phyloP scores from a whole-genome alignment of 2,888 invertebrate genomes.

The Amiota minor region DNA sequence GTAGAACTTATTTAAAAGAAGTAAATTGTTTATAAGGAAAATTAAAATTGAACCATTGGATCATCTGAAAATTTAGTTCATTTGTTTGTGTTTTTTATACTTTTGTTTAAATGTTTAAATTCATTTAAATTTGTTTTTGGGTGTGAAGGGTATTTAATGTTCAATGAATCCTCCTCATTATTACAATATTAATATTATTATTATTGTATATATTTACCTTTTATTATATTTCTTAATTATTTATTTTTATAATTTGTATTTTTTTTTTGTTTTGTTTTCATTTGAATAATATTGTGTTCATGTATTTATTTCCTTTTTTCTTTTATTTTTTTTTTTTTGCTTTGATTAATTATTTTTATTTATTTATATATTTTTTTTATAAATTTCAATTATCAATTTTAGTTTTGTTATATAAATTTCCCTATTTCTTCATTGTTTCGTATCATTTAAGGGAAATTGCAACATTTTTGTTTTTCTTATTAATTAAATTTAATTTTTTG shows the following conservation, averaged over 20 bases:
- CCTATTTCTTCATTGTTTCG: not conserved
- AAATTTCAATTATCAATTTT: not conserved
- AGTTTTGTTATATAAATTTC: not conserved
- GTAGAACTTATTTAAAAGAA: too few relatives aligned
- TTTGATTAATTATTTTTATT: slow-evolving; percentile 29
- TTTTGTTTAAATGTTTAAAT: too few relatives aligned
- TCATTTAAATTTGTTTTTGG: too few relatives aligned
- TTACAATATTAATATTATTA: too few relatives aligned
- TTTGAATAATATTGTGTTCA: slow-evolving; percentile 17
- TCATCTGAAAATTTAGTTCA: too few relatives aligned
- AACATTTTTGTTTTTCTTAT: not conserved
- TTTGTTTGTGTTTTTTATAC: too few relatives aligned
- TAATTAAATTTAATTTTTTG: not conserved
- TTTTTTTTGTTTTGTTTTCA: slow-evolving; percentile 15
- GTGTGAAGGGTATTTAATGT: too few relatives aligned
- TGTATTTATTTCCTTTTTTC: slow-evolving; percentile 14
- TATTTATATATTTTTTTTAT: slow-evolving; percentile 2
- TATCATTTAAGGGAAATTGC: not conserved
- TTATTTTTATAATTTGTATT: slow-evolving; percentile 27
- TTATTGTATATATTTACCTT: slow-evolving; percentile 26
- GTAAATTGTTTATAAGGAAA: too few relatives aligned
- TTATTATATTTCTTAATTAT: slow-evolving; percentile 15
- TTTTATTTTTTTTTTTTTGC: slow-evolving; percentile 28
- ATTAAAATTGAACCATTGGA: too few relatives aligned
- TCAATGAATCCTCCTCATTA: too few relatives aligned